Conservation (phyloP, 1,140 invertebrate genomes). For the Galendromus occidentalis region DNA sequence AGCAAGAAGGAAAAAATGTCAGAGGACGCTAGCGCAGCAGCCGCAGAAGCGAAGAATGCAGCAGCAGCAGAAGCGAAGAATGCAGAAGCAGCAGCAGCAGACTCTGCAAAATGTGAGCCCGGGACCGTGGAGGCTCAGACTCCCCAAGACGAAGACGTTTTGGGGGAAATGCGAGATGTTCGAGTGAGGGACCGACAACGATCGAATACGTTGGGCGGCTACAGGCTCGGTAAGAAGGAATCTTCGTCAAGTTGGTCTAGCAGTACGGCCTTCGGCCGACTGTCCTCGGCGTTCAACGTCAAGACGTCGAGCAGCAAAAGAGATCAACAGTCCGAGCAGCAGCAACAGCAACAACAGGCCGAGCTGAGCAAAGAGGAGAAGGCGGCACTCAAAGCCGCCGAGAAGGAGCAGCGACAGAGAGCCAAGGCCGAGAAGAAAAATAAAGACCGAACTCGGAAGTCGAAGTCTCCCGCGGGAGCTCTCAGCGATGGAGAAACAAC, state of each 20-base stretch:
- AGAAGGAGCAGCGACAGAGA: slow-evolving; percentile 1
- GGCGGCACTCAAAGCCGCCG: slow-evolving; percentile 4
- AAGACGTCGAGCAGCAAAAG: background rate
- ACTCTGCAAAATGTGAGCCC: background rate
- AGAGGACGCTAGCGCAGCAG: background rate
- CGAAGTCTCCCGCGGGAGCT: background rate
- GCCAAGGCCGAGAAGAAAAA: background rate
- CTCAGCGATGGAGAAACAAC: slow-evolving; percentile 5
- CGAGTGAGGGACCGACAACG: background rate
- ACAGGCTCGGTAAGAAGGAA: background rate
- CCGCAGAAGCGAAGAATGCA: background rate
- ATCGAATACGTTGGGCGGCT: background rate
- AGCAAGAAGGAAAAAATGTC: background rate
- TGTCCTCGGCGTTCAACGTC: slow-evolving; percentile 8
- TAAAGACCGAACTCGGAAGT: background rate
- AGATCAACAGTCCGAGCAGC: background rate
- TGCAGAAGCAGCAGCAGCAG: background rate
- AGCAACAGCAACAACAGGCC: background rate
- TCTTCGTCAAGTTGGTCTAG: background rate
- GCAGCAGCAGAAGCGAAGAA: background rate
- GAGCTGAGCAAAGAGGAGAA: background rate
- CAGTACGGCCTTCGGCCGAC: background rate
- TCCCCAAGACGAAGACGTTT: background rate
- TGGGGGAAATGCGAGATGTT: background rate
- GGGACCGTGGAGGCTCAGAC: background rate